These are phyloP conservation scores for Drosophila ezoana DNA, from an alignment of 2,888 invertebrate genomes.

Conservation along the genomic window DNA sequence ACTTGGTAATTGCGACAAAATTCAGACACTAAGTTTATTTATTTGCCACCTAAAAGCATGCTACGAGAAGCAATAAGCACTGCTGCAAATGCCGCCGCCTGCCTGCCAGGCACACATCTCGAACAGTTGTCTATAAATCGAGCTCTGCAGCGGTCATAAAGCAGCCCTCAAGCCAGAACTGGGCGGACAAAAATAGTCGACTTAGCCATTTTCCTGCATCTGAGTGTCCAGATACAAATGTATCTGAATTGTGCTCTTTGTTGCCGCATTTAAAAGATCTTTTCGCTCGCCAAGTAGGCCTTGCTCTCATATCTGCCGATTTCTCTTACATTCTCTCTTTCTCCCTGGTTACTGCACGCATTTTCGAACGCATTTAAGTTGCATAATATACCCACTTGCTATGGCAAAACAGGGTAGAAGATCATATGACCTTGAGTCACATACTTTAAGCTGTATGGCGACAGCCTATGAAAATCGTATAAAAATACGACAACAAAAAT, in stretches of 20 bases:
- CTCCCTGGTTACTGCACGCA: neutral
- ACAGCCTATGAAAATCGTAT: constrained; percentile 47
- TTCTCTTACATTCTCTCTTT: neutral
- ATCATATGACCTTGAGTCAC: constrained; percentile 46
- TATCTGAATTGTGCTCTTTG: neutral
- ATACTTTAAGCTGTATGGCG: constrained; percentile 42
- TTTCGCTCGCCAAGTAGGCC: too few relatives aligned
- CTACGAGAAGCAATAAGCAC: constrained; percentile 50
- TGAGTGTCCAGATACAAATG: neutral
- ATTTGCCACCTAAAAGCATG: constrained; percentile 53
- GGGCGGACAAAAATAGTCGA: neutral
- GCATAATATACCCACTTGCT: neutral
- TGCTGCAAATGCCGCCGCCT: constrained; percentile 29
- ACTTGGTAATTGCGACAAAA: constrained; percentile 52
- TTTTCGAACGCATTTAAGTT: neutral
- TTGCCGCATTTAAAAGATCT: too few relatives aligned
- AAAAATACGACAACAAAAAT: constrained; percentile 31
- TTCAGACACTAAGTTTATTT: constrained; percentile 62
- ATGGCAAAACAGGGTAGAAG: neutral
- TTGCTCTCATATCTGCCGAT: too few relatives aligned
- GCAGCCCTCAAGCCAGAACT: constrained; percentile 6
- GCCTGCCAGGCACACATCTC: constrained; percentile 20
- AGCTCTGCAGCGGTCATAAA: constrained; percentile 58
- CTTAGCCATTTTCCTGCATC: neutral
- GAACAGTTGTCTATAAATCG: constrained; percentile 52